phyloP scores from a whole-genome alignment of 2,888 invertebrate species.

The Tachina lurida region DNA sequence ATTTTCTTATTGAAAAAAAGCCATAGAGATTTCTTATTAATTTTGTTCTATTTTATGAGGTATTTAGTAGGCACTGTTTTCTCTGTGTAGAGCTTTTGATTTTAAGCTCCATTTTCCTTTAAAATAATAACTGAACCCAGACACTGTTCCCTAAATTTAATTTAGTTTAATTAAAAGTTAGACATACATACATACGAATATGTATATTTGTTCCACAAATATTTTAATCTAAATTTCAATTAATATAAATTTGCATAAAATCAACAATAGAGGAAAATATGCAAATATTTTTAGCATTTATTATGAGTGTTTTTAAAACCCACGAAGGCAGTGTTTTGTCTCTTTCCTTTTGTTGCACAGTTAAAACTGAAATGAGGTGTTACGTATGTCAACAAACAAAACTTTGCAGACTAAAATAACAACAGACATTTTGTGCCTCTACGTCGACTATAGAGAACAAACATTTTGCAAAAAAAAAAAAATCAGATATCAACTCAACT shows the following conservation, averaged over 20 bases:
- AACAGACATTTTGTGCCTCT: constrained; percentile 47
- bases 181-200: too few species aligned
- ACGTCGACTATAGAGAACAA: constrained; percentile 30
- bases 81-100: too few species aligned
- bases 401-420: constrained; percentile 70
- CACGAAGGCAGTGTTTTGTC: constrained; percentile 15
- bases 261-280: constrained; percentile 20
- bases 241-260: constrained; percentile 43
- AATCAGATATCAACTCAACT: neutral
- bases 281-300: constrained; percentile 18
- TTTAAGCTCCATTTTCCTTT: too few species aligned
- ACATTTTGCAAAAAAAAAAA: constrained; percentile 8
- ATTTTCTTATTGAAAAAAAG: too few species aligned
- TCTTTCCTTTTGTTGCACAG: constrained; percentile 20
- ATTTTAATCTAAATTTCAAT: constrained; percentile 36
- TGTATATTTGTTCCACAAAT: neutral
- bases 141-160: too few species aligned
- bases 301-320: neutral
- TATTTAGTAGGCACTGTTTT: too few species aligned
- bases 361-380: constrained; percentile 65
- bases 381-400: constrained; percentile 71
- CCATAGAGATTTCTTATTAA: too few species aligned
- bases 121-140: too few species aligned
- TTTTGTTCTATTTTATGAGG: too few species aligned
- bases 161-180: too few species aligned